Conservation (phyloP, 1,140 invertebrate species). For the Globodera ellingtonae region DNA sequence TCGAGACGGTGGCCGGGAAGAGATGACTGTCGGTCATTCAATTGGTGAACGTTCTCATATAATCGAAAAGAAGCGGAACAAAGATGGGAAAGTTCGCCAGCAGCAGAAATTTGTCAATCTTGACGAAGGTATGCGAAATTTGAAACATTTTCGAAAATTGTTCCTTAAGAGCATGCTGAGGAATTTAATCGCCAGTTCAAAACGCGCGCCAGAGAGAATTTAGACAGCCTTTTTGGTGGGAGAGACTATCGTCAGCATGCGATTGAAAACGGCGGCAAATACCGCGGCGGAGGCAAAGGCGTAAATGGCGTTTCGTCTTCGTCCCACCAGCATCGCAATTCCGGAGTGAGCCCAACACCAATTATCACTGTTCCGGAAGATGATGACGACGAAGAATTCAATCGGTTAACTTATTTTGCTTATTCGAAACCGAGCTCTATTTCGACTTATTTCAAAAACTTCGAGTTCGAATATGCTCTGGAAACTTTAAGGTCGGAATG, state of each 20-base stretch:
- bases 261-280: constrained; percentile 42
- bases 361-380: constrained; percentile 55
- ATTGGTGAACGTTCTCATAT: constrained; percentile 59
- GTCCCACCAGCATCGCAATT: constrained; percentile 7
- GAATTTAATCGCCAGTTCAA: constrained; percentile 58
- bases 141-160: constrained; percentile 25
- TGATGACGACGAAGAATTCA: constrained; percentile 45
- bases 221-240: constrained; percentile 31
- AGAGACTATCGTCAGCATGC: constrained; percentile 13
- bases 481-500: no score
- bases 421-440: neutral
- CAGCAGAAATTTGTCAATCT: constrained; percentile 60
- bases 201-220: constrained; percentile 46
- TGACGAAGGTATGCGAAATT: constrained; percentile 47
- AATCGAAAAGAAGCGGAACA: constrained; percentile 63
- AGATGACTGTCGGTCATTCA: constrained; percentile 55
- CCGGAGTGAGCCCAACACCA: constrained; percentile 27
- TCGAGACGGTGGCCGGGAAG: constrained; percentile 48
- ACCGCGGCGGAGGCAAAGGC: neutral
- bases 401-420: constrained; percentile 8
- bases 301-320: neutral
- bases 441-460: no score
- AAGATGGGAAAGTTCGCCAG: constrained; percentile 55
- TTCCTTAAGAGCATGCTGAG: constrained; percentile 56
- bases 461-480: no score